Conservation (phyloP, 2,888 invertebrate genomes). For the Galerucella calmariensis region DNA sequence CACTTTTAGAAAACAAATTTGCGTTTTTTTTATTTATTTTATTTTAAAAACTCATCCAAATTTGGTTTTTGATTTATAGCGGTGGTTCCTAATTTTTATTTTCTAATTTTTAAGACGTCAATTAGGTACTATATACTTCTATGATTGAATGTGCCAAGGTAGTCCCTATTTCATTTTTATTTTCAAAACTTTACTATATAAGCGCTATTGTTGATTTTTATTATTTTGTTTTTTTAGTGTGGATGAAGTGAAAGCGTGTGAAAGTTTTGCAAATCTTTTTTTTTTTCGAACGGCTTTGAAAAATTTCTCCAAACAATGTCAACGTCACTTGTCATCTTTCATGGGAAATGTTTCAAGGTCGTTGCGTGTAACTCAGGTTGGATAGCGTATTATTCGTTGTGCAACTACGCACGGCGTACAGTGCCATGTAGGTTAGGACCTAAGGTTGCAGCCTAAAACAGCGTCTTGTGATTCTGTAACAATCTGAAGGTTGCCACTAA, state of each 20-base stretch:
- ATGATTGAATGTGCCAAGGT: slow-evolving; percentile 54
- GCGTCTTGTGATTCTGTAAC: slow-evolving; percentile 55
- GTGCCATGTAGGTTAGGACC: slow-evolving; percentile 64
- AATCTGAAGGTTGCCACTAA: slow-evolving; percentile 52
- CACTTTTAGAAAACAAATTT: slow-evolving; percentile 40
- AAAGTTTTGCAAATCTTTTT: slow-evolving; percentile 26
- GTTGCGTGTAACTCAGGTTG: slow-evolving; percentile 60
- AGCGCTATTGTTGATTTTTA: slow-evolving; percentile 49
- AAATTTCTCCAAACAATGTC: slow-evolving; percentile 24
- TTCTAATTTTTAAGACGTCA: slow-evolving; percentile 47
- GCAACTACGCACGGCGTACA: slow-evolving; percentile 51
- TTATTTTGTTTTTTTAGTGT: slow-evolving; percentile 48
- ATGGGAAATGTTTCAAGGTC: slow-evolving; percentile 36
- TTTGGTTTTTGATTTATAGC: slow-evolving; percentile 51
- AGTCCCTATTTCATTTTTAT: slow-evolving; percentile 41
- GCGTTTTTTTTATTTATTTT: slow-evolving; percentile 38
- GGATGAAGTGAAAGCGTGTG: slow-evolving; percentile 37
- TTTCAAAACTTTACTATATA: slow-evolving; percentile 33
- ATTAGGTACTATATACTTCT: slow-evolving; percentile 49
- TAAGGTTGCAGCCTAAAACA: slow-evolving; percentile 61
- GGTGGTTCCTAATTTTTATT: slow-evolving; percentile 52
- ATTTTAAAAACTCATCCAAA: slow-evolving; percentile 42
- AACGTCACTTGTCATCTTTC: background rate
- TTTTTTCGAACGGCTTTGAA: slow-evolving; percentile 36
- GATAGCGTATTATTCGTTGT: slow-evolving; percentile 59